A percentile compares a stretch with the other conserved stretches of the same genome.
Conservation (phyloP, 2,797 vertebrate genomes). For the Benthosema pterotum region DNA sequence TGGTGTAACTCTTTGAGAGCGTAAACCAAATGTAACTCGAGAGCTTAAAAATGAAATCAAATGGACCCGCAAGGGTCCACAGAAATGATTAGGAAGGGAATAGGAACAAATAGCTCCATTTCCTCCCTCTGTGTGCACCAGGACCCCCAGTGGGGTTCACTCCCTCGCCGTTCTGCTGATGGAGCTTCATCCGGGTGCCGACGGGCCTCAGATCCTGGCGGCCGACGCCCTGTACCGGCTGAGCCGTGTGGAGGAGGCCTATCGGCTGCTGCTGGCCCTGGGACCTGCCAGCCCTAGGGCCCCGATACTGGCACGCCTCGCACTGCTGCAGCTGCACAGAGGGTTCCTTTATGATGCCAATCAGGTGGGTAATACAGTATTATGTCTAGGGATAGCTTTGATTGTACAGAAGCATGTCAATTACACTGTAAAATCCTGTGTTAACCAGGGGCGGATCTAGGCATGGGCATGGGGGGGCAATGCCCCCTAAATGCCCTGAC, state of each 20-base stretch:
- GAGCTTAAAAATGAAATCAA: too few species aligned
- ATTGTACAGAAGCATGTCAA: too few species aligned
- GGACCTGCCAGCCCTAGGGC: constrained; percentile 78
- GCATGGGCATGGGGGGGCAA: too few species aligned
- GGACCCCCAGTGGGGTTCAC: constrained; percentile 85
- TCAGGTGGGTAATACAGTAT: constrained; percentile 79
- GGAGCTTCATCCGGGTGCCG: constrained; percentile 83
- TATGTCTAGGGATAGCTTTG: too few species aligned
- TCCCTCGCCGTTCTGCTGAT: constrained; percentile 85
- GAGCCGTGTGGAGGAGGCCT: constrained; percentile 86
- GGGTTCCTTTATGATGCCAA: constrained; percentile 89
- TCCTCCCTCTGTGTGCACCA: constrained; percentile 44
- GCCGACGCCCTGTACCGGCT: constrained; percentile 92
- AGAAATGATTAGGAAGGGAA: too few species aligned
- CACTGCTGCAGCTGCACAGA: constrained; percentile 88
- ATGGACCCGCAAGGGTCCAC: too few species aligned
- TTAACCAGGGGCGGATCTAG: too few species aligned
- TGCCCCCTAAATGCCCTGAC: too few species aligned
- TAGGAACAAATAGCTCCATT: too few species aligned
- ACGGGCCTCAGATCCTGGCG: constrained; percentile 81
- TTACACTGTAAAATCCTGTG: too few species aligned
- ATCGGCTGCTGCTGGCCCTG: constrained; percentile 82
- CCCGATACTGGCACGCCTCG: constrained; percentile 85
- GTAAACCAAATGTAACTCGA: too few species aligned
- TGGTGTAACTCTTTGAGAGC: too few species aligned